These are phyloP conservation scores for Eubasilissa regina DNA, from an alignment of 1,140 invertebrate genomes.

Conservation along the genomic window DNA sequence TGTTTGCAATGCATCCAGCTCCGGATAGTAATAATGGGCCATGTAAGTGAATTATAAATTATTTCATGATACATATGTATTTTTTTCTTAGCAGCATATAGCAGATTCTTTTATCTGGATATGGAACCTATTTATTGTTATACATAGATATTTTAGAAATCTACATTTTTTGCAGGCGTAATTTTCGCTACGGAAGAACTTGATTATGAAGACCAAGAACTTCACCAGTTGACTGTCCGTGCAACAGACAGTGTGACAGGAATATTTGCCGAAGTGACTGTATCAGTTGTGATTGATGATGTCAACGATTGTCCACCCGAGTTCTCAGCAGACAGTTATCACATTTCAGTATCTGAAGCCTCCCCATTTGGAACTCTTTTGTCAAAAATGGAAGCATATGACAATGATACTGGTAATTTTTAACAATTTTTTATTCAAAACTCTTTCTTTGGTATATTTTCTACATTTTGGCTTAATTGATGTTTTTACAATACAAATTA, in stretches of 20 bases:
- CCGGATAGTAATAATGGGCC: conserved; percentile 83
- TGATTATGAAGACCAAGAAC: conserved; percentile 85
- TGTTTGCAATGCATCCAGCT: conserved; percentile 72
- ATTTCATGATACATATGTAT: background rate
- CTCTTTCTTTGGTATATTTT: no score
- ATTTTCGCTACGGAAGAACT: conserved; percentile 86
- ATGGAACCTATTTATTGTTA: background rate
- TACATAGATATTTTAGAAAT: background rate
- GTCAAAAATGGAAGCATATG: conserved; percentile 80
- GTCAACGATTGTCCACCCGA: conserved; percentile 88
- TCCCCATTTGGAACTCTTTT: conserved; percentile 82
- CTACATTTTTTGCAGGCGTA: conserved; percentile 73
- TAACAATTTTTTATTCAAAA: background rate
- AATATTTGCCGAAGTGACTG: conserved; percentile 84
- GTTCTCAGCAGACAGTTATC: conserved; percentile 85
- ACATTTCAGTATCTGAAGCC: conserved; percentile 85
- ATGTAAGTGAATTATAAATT: conserved; percentile 75
- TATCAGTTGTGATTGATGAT: conserved; percentile 84
- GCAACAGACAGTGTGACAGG: conserved; percentile 89
- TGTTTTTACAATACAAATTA: no score
- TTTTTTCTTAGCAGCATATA: background rate
- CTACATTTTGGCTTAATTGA: no score
- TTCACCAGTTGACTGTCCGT: conserved; percentile 84
- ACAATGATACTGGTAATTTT: conserved; percentile 80
- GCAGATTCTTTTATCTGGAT: background rate